These are phyloP conservation scores for Athene cunicularia DNA, from an alignment of 2,113 vertebrate species.

Conservation along the genomic window DNA sequence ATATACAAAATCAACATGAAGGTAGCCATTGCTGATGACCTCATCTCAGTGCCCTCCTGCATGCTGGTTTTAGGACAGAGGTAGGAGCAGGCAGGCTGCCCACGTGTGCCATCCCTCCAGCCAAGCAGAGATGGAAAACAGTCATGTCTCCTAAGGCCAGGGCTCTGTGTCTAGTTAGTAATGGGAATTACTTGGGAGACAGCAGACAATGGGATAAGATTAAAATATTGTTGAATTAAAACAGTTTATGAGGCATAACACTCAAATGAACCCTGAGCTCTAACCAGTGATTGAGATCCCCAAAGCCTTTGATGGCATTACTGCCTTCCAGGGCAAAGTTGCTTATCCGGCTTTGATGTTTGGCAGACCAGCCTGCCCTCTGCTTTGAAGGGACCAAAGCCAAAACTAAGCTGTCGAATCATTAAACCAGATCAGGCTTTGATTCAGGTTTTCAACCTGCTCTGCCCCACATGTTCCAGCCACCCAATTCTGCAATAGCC, in stretches of 20 bases:
- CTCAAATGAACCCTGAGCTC: background rate
- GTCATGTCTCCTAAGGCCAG: background rate
- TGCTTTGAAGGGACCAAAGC: background rate
- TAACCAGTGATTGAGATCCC: background rate
- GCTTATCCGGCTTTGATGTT: background rate
- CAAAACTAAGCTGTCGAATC: background rate
- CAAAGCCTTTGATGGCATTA: background rate
- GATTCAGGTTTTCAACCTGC: background rate
- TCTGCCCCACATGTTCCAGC: background rate
- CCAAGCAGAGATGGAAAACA: background rate
- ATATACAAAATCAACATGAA: too few species aligned
- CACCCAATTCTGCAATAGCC: background rate
- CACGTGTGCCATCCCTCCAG: background rate
- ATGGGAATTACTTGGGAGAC: background rate
- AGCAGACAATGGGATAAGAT: background rate
- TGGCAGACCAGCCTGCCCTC: background rate
- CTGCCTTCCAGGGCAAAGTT: background rate
- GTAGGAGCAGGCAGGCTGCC: background rate
- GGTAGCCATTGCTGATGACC: background rate
- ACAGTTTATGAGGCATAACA: background rate
- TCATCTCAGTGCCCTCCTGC: fast-evolving
- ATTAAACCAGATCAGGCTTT: background rate
- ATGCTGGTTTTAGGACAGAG: background rate
- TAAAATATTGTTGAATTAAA: background rate
- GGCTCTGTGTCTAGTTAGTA: background rate